Base-by-base conservation (phyloP, 2,113 vertebrate species). In the Brienomyrus brachyistius region DNA sequence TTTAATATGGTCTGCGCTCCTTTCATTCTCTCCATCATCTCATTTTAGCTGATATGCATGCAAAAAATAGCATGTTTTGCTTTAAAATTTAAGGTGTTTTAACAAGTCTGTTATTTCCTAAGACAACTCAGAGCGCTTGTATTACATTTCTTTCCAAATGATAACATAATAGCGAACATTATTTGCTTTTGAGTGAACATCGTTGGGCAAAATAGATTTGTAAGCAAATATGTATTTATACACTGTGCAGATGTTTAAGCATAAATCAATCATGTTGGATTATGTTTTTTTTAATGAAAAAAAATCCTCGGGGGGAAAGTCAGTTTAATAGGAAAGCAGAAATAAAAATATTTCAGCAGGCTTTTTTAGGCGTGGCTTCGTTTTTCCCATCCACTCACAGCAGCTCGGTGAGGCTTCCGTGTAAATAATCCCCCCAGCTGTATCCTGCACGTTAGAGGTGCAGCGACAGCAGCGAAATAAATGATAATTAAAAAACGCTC, bases 341-440 rank as follows among this genome's bases (percentile, higher is more conserved):
- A 83, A 56, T 31, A 17, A 77, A 80, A 31, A 45, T 88, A 91
- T 89, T 90, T 91, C 92, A 27, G 93, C 93, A 92, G 89, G 90
- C n/a, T 31, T 91, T 95, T 94, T 90, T 94, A 94, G 95, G 95
- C 94, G 95, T 93, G 95, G 95, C 89, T 91, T 91, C 82, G 51
- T 89, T 80, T 90, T 88, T 84, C 92, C 91, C 62, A 52, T 89
- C 52, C 88, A 23, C 89, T 93, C 93, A 90, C 92, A 93, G 93
- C 89, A 90, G 91, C 91, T 89, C 90, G 87, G 92, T 92, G 93
- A 93, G 92, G 91, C 91, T 92, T 92, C 88, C 92, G 91, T 94
- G 92, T 94, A 88, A 48, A 40, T 94, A 94, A 95, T 93, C 91
- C 91, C 54, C 93, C 91, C 93, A 94, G 92, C 93, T 94, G 93